Evolutionary conservation across 2,113 vertebrate species (phyloP).

Genomic region (Catharus bicknelli): DNA sequence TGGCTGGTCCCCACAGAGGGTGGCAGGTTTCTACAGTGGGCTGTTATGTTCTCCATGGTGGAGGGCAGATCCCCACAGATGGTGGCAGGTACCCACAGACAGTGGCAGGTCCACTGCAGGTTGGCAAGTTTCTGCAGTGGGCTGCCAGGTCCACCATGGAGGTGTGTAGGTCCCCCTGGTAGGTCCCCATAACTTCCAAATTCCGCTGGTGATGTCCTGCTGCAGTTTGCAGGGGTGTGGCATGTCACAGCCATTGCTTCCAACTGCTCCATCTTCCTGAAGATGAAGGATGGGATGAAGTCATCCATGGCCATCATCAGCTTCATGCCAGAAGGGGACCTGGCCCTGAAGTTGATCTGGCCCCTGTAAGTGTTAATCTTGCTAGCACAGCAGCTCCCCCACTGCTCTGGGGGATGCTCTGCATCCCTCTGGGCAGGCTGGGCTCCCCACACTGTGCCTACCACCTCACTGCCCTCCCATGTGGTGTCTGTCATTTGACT

Average conservation of each 20-base stretch:
- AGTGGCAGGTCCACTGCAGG: not conserved
- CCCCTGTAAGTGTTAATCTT: not conserved
- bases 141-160: not conserved
- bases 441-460: not conserved
- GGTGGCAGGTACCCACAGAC: not conserved
- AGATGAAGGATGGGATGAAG: slow-evolving; percentile 24
- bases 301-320: not conserved
- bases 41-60: not conserved
- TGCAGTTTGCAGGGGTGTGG: slow-evolving; percentile 42
- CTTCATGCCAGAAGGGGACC: not conserved
- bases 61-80: not conserved
- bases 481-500: fast-evolving
- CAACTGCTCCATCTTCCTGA: slow-evolving; percentile 14
- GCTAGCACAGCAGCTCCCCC: fast-evolving
- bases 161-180: not conserved
- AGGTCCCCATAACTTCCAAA: not conserved
- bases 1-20: not conserved
- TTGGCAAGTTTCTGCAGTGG: not conserved
- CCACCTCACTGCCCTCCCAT: fast-evolving
- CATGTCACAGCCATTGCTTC: not conserved
- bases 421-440: not conserved
- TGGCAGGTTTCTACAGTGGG: not conserved
- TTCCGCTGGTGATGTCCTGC: not conserved
- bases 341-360: not conserved
- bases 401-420: fast-evolving